These are phyloP conservation scores for Dryococelus australis DNA, from an alignment of 2,888 invertebrate genomes.

Conservation along the genomic window DNA sequence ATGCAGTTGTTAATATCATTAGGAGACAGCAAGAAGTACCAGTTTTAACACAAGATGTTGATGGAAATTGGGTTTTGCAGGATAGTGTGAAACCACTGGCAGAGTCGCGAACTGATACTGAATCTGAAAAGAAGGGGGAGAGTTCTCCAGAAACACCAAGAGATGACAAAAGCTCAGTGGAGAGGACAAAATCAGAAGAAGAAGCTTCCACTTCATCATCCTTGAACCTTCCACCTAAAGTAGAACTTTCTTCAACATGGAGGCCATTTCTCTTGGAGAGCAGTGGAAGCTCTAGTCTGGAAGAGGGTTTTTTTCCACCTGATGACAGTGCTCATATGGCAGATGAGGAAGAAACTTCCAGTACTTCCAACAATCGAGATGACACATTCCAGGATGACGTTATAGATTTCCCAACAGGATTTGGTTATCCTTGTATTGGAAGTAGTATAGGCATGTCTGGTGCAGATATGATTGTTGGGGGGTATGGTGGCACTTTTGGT, in stretches of 20 bases:
- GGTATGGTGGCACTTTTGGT: constrained; percentile 70
- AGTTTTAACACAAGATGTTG: constrained; percentile 50
- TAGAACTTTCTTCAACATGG: constrained; percentile 82
- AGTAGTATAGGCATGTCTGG: constrained; percentile 53
- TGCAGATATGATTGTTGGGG: constrained; percentile 70
- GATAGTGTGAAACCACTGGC: neutral
- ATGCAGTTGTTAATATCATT: constrained; percentile 46
- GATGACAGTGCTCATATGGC: constrained; percentile 64
- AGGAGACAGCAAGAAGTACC: constrained; percentile 35
- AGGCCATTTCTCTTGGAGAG: constrained; percentile 84
- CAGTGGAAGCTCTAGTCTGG: constrained; percentile 85
- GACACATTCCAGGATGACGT: constrained; percentile 75
- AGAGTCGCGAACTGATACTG: neutral
- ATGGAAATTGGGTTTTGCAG: constrained; percentile 51
- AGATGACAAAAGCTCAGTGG: constrained; percentile 32
- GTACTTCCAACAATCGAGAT: constrained; percentile 55
- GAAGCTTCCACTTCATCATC: constrained; percentile 50
- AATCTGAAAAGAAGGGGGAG: constrained; percentile 30
- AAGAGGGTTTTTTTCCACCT: constrained; percentile 82
- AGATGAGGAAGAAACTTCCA: constrained; percentile 66
- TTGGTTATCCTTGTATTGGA: constrained; percentile 73
- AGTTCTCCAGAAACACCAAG: constrained; percentile 35
- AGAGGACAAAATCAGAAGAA: constrained; percentile 43
- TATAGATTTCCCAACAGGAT: constrained; percentile 76
- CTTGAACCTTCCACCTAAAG: constrained; percentile 57